phyloP scores from a whole-genome alignment of 2,113 vertebrate genomes.

The Brevimyrus niger region DNA sequence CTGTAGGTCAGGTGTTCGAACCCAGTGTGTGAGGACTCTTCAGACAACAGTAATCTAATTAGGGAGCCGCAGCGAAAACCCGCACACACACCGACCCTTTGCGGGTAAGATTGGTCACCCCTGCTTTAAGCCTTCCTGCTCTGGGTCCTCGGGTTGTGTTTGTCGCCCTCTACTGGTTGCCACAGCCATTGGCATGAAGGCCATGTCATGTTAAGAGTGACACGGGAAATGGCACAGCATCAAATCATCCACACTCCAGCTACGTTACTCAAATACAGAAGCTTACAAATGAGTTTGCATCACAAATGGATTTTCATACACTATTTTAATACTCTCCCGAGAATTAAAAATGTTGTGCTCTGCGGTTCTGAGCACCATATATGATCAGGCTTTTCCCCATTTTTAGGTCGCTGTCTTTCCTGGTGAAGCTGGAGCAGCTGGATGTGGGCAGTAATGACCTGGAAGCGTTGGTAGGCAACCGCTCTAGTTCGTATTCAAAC shows the following conservation, averaged over 20 bases:
- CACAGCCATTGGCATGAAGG: neutral
- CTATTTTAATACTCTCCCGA: neutral
- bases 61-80: too few species aligned
- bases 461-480: constrained; percentile 79
- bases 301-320: neutral
- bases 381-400: neutral
- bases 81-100: too few species aligned
- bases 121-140: neutral
- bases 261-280: neutral
- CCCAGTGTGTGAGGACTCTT: too few species aligned
- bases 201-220: neutral
- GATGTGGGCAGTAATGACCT: constrained; percentile 95
- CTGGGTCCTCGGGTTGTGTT: neutral
- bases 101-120: too few species aligned
- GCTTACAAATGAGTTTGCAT: neutral
- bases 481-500: neutral
- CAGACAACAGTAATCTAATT: too few species aligned
- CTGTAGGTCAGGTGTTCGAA: too few species aligned
- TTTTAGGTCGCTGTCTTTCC: constrained; percentile 85
- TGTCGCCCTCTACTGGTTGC: neutral
- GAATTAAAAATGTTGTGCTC: neutral
- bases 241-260: neutral
- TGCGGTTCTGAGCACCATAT: neutral
- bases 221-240: neutral
- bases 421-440: constrained; percentile 96